Percentiles rank a stretch among this genome's conserved stretches.
Evolutionary conservation across 2,113 vertebrate species (phyloP).

Genomic region (Indri indri): DNA sequence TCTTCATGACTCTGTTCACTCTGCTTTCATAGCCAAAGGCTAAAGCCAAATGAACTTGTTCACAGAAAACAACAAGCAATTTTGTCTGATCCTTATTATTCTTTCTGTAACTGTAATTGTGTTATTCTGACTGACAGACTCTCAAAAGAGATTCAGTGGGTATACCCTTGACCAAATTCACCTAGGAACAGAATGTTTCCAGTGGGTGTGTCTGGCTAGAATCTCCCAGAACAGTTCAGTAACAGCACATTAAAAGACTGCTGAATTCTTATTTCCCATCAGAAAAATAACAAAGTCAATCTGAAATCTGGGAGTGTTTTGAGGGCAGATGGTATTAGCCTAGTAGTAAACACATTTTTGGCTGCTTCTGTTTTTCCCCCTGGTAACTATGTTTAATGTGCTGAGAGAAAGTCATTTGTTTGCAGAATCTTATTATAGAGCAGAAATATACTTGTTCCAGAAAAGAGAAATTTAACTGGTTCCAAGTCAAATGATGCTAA

Average conservation of each 20-base stretch:
- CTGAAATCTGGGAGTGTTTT: constrained; percentile 49
- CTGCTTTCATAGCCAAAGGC: background rate
- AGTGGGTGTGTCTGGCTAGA: background rate
- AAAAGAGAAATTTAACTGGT: constrained; percentile 51
- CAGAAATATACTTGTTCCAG: constrained; percentile 60
- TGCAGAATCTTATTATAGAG: constrained; percentile 68
- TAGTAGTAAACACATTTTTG: constrained; percentile 69
- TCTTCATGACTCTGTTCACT: background rate
- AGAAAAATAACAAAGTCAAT: constrained; percentile 15
- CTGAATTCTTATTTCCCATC: constrained; percentile 44
- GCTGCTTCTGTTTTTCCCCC: background rate
- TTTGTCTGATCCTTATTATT: background rate
- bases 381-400: constrained; percentile 33
- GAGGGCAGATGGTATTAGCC: constrained; percentile 6
- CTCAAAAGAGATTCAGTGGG: background rate
- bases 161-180: background rate
- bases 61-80: background rate
- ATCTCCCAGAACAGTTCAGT: background rate
- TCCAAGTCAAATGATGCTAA: constrained; percentile 62
- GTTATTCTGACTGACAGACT: background rate
- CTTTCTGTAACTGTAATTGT: background rate
- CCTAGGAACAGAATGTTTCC: constrained; percentile 42
- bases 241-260: background rate
- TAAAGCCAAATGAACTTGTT: background rate
- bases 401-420: constrained; percentile 56